Conservation (phyloP, 2,888 invertebrate genomes). For the Agrochola macilenta region DNA sequence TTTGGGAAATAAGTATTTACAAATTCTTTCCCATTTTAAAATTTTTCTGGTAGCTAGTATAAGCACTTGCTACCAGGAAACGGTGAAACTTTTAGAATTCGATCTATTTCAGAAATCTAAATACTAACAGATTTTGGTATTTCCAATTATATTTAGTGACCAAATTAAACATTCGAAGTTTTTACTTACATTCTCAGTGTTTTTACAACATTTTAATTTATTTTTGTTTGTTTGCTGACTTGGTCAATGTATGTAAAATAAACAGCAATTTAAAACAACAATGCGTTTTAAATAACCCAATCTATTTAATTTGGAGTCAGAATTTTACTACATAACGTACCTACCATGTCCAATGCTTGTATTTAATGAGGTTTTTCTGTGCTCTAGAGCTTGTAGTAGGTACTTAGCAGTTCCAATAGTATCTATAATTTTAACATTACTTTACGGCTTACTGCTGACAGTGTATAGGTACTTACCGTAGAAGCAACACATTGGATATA, state of each 20-base stretch:
- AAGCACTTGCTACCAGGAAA: background rate
- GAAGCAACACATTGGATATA: background rate
- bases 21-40: background rate
- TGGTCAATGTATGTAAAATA: slow-evolving; percentile 27
- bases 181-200: background rate
- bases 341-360: slow-evolving; percentile 29
- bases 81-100: background rate
- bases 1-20: too few relatives aligned
- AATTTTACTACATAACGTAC: slow-evolving; percentile 25
- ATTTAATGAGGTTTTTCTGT: slow-evolving; percentile 38
- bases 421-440: background rate
- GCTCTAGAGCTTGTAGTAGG: background rate
- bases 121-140: background rate
- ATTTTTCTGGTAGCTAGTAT: background rate
- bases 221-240: slow-evolving; percentile 15
- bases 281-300: slow-evolving; percentile 23
- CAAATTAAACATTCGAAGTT: slow-evolving; percentile 23
- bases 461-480: background rate
- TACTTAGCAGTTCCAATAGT: background rate
- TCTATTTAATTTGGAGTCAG: slow-evolving; percentile 14
- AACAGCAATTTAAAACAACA: slow-evolving; percentile 41
- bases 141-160: background rate
- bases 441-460: background rate
- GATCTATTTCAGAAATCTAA: background rate
- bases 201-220: slow-evolving; percentile 17